Conservation (phyloP, 2,113 vertebrate species). For the Syngnathoides biaculeatus region DNA sequence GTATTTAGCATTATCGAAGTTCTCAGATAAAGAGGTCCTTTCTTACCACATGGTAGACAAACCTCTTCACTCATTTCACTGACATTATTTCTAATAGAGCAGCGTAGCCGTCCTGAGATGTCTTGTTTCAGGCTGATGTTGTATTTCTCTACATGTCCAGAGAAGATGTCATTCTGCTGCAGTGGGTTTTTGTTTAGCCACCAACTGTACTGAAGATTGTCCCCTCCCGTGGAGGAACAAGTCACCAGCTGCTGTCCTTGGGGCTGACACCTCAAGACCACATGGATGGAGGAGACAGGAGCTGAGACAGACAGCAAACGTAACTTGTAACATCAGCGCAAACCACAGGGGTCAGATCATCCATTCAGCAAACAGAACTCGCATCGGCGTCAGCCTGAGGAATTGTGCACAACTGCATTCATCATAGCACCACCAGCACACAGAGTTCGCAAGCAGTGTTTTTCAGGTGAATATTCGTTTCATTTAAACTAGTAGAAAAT, state of each 20-base stretch:
- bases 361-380: no score
- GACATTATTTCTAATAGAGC: constrained; percentile 44
- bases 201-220: constrained; percentile 52
- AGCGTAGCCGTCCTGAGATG: constrained; percentile 40
- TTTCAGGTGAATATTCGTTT: no score
- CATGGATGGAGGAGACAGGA: constrained; percentile 38
- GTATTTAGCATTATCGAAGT: background rate
- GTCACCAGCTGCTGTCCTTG: constrained; percentile 33
- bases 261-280: constrained; percentile 42
- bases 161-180: constrained; percentile 17
- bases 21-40: background rate
- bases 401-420: no score
- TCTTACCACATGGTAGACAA: constrained; percentile 39
- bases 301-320: constrained; percentile 32
- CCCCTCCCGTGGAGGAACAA: constrained; percentile 47
- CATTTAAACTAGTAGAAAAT: no score
- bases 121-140: constrained; percentile 43
- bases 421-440: no score
- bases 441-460: no score
- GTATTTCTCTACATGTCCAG: constrained; percentile 9
- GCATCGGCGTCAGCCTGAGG: no score
- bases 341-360: no score
- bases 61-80: background rate
- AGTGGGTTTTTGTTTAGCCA: constrained; percentile 33
- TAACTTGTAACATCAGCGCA: background rate